Conservation (phyloP, 2,888 invertebrate species). For the Carcina quercana region DNA sequence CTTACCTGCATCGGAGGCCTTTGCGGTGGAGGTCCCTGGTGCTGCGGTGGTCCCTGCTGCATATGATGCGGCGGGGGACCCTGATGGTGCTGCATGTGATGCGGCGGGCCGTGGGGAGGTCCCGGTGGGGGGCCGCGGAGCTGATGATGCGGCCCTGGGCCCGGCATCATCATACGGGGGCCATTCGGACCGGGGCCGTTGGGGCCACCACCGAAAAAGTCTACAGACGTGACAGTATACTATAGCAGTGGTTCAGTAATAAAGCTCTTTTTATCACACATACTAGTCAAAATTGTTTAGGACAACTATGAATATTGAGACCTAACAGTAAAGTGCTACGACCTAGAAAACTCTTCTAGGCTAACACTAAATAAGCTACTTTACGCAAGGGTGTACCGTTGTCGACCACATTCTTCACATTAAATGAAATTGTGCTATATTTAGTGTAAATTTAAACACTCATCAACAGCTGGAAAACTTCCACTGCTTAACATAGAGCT, state of each 20-base stretch:
- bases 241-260: neutral
- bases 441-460: no score
- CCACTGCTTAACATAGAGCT: no score
- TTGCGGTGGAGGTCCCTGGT: slow-evolving; percentile 69
- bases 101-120: slow-evolving; percentile 32
- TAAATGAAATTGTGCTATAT: no score
- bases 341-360: no score
- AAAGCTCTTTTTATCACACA: neutral
- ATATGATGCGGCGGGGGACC: slow-evolving; percentile 59
- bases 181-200: slow-evolving; percentile 67
- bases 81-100: slow-evolving; percentile 54
- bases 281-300: no score
- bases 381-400: no score
- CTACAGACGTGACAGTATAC: slow-evolving; percentile 24
- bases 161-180: slow-evolving; percentile 55
- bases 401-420: no score
- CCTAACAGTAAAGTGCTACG: no score
- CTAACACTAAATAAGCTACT: no score
- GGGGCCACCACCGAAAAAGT: slow-evolving; percentile 64
- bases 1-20: slow-evolving; percentile 75
- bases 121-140: slow-evolving; percentile 63
- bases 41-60: slow-evolving; percentile 70
- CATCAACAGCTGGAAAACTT: no score
- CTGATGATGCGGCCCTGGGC: slow-evolving; percentile 52
- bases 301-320: no score